Conservation (phyloP, 2,113 vertebrate genomes). For the Pangasianodon gigas region DNA sequence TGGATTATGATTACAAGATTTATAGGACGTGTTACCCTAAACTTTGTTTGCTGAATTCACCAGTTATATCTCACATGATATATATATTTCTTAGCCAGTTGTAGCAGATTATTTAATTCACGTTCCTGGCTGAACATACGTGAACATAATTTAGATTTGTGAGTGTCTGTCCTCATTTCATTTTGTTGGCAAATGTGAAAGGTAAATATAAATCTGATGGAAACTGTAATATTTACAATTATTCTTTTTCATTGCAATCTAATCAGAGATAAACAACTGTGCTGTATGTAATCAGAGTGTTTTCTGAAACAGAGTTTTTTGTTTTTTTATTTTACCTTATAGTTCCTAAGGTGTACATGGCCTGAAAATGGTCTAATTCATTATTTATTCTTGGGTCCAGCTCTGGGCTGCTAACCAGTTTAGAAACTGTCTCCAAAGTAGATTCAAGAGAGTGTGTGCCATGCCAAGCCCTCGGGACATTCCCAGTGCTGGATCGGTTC, state of each 20-base stretch:
- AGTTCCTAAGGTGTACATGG: constrained; percentile 5
- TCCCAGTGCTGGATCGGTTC: not conserved
- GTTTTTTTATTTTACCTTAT: not conserved
- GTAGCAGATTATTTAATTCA: constrained; percentile 4
- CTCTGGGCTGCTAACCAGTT: constrained; percentile 18
- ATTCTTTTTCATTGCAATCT: not conserved
- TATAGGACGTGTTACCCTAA: not conserved
- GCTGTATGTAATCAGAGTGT: not conserved
- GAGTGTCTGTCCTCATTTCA: not conserved
- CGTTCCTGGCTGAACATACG: not conserved
- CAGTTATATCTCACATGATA: not conserved
- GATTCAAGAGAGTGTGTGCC: not conserved
- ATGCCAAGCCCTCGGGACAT: constrained; percentile 9
- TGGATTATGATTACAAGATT: not conserved
- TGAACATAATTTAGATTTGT: constrained; percentile 8
- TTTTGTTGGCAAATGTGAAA: not conserved
- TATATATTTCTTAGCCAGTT: not conserved
- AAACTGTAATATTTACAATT: not conserved
- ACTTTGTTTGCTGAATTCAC: not conserved
- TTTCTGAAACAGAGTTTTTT: not conserved
- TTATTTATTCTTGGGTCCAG: constrained; percentile 16
- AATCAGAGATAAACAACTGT: not conserved
- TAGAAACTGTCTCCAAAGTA: constrained; percentile 9
- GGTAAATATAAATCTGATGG: not conserved
- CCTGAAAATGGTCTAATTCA: constrained; percentile 8